Percentiles rank a stretch among this genome's conserved stretches.
phyloP scores from a whole-genome alignment of 1,140 invertebrate genomes.

The Ruditapes philippinarum region DNA sequence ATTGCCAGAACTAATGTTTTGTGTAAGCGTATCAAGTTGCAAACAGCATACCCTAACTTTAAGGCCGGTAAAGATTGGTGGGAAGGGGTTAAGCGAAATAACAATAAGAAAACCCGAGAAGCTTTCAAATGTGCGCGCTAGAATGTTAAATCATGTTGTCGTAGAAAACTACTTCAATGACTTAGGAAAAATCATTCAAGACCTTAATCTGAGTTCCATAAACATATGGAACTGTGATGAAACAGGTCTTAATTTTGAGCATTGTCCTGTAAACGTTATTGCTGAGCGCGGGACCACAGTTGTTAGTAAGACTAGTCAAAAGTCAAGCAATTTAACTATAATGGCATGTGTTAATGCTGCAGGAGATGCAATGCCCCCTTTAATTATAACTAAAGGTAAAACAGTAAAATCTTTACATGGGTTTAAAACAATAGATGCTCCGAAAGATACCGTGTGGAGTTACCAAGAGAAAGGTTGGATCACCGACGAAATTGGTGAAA shows the following conservation, averaged over 20 bases:
- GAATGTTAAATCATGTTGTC: slow-evolving; percentile 59
- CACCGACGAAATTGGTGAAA: slow-evolving; percentile 52
- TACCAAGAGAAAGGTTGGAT: slow-evolving; percentile 68
- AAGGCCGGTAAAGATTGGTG: no score
- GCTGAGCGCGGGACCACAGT: slow-evolving; percentile 26
- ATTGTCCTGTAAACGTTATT: slow-evolving; percentile 28
- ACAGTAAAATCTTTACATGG: slow-evolving; percentile 47
- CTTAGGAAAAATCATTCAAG: background rate
- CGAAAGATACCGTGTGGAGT: slow-evolving; percentile 54
- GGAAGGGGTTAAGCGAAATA: slow-evolving; percentile 40
- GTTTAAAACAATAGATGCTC: slow-evolving; percentile 40
- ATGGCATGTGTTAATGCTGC: slow-evolving; percentile 51
- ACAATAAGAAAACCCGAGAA: slow-evolving; percentile 67
- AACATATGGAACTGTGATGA: slow-evolving; percentile 41
- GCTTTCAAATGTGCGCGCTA: no score
- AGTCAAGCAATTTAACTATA: background rate
- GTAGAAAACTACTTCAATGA: slow-evolving; percentile 59
- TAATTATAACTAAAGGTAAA: slow-evolving; percentile 66
- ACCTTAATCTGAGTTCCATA: background rate
- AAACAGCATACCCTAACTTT: no score
- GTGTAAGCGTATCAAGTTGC: slow-evolving; percentile 20
- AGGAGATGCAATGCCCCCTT: slow-evolving; percentile 34
- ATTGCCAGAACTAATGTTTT: slow-evolving; percentile 30
- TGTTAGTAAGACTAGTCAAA: slow-evolving; percentile 39
- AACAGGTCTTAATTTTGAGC: slow-evolving; percentile 26